Evolutionary conservation across 2,113 vertebrate genomes (phyloP).

Genomic region (Empidonax alnorum): DNA sequence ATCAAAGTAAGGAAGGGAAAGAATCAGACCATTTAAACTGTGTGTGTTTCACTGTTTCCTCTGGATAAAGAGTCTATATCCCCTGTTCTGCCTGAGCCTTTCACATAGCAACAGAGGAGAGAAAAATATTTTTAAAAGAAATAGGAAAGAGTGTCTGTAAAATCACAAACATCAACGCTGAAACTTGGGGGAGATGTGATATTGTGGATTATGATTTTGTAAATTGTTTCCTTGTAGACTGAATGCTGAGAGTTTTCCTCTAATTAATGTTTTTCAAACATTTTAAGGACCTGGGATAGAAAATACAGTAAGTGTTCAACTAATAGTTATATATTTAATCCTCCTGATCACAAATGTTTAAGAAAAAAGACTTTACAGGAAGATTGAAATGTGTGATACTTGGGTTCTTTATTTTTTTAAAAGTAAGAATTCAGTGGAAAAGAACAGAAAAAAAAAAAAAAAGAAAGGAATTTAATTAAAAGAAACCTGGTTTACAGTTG

Average conservation of each 20-base stretch:
- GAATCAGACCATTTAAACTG: neutral
- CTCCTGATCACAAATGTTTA: neutral
- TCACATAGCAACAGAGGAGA: neutral
- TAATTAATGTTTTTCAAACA: neutral
- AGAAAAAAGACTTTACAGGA: neutral
- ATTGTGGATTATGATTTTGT: neutral
- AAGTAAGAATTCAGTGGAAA: neutral
- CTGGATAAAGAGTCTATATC: conserved; percentile 3
- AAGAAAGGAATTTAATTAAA: neutral
- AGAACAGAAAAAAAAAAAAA: neutral
- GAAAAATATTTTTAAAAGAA: conserved; percentile 38
- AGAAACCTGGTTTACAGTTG: neutral
- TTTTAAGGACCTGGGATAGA: neutral
- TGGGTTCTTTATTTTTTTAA: neutral
- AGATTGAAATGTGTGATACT: neutral
- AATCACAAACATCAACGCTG: conserved; percentile 32
- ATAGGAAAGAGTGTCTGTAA: conserved; percentile 20
- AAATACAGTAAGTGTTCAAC: neutral
- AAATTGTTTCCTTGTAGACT: neutral
- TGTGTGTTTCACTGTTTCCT: conserved; percentile 15
- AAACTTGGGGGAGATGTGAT: neutral
- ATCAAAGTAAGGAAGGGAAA: neutral
- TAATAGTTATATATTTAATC: neutral
- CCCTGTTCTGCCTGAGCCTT: neutral
- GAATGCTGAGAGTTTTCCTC: neutral